phyloP scores from a whole-genome alignment of 2,888 invertebrate species.

The Acrobasis consociella region DNA sequence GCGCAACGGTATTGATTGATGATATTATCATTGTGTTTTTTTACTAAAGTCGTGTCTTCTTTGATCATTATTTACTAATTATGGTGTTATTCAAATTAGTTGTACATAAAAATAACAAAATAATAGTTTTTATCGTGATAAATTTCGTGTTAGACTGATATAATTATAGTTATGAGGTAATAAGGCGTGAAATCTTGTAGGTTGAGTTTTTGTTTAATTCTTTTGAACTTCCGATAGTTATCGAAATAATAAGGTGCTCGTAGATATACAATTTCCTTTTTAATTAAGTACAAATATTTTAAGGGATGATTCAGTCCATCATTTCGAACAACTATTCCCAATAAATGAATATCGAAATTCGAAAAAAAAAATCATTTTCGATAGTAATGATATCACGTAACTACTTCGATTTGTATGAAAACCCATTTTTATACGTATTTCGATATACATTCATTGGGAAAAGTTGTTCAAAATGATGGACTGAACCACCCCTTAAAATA shows the following conservation, averaged over 20 bases:
- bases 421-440: too few relatives aligned
- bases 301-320: too few relatives aligned
- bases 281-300: too few relatives aligned
- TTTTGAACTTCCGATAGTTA: conserved; percentile 5
- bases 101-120: neutral
- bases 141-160: neutral
- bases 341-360: too few relatives aligned
- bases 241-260: neutral
- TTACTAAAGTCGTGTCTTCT: neutral
- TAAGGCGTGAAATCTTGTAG: neutral
- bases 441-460: too few relatives aligned
- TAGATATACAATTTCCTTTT: too few relatives aligned
- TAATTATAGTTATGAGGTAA: conserved; percentile 5
- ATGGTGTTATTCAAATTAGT: neutral
- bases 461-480: too few relatives aligned
- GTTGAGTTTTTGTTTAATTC: conserved; percentile 2
- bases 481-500: too few relatives aligned
- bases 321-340: too few relatives aligned
- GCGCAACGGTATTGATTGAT: neutral
- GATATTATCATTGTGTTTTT: conserved; percentile 4
- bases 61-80: neutral
- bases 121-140: neutral
- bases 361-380: too few relatives aligned
- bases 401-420: too few relatives aligned
- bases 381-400: too few relatives aligned